Base-by-base conservation (phyloP, 35 echinoderm and acorn worm species). In the Stichopus chloronotus region DNA sequence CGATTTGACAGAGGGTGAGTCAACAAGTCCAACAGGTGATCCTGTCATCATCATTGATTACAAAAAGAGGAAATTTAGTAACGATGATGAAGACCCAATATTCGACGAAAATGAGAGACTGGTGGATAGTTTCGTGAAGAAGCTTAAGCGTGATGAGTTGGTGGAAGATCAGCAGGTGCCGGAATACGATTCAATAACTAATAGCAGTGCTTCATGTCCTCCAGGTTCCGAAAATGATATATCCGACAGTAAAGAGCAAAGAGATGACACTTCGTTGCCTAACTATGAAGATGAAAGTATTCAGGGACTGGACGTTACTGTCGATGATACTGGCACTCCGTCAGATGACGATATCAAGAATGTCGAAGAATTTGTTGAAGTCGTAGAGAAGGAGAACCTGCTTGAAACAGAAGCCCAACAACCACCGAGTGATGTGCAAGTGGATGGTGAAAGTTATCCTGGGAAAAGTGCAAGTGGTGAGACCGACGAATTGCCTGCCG, bases 1-100 rank as follows among this genome's bases (percentile, higher is more conserved):
- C 58, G 52, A 85, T 25, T 58, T 85, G 4, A 85, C 55, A 58
- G 82, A 56, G 20, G 82, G 17, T 58, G 82, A 85, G 55, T 56
- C 55, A 56, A 58, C 19, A 53, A 56, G 82, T 58, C 82, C 82
- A 53, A 59, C 82, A 58, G 82, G 82, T 58, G 82, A 85, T 11
- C 5, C 55, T 20, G 57, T 85, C 5, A 85, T 85, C 21, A 58
- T 85, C 22, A 85, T 85, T 9, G 82, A 85, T 85, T 85, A 85
- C 52, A 85, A 85, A 58, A 85, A 85, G 13, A 56, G 82, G 55
- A 85, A 74, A 74, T 74, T 74, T 19, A 19, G 17, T 7, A 74
- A 74, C 22, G 69, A 74, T 5, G 69, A 74, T 21, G 17, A 74
- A 74, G 69, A 74, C 22, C 22, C 19, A 6, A n/a, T 74, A 24